These are phyloP conservation scores for Apogon talboti DNA, from an alignment of 2,797 vertebrate species.

Conservation along the genomic window DNA sequence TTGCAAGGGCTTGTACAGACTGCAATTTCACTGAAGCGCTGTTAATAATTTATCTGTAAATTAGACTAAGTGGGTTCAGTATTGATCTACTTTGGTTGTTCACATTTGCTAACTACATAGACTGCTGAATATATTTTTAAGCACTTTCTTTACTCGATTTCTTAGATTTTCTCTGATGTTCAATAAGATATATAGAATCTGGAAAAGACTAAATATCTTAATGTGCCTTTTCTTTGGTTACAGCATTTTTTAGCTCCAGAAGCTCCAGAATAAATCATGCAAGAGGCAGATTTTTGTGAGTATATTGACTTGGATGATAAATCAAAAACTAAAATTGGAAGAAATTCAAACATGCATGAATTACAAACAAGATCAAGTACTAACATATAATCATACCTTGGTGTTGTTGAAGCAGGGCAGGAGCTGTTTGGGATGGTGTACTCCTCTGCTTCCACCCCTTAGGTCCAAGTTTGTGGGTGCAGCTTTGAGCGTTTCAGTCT, in stretches of 20 bases:
- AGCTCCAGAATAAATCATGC: neutral
- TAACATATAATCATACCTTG: constrained; percentile 57
- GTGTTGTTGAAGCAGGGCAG: constrained; percentile 43
- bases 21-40: constrained; percentile 25
- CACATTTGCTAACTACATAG: constrained; percentile 20
- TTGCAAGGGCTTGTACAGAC: constrained; percentile 11
- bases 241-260: neutral
- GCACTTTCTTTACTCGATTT: neutral
- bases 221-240: neutral
- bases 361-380: neutral
- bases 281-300: neutral
- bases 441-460: constrained; percentile 60
- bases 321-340: neutral
- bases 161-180: constrained; percentile 7
- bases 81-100: constrained; percentile 65
- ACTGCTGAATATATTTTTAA: constrained; percentile 14
- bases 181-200: neutral
- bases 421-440: constrained; percentile 50
- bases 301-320: constrained; percentile 3
- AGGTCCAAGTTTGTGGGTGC: constrained; percentile 72
- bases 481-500: constrained; percentile 71
- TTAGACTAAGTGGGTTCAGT: constrained; percentile 81
- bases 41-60: constrained; percentile 90
- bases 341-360: constrained; percentile 3
- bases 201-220: neutral